A percentile compares a stretch with the other conserved stretches of the same genome.
Evolutionary conservation across 2,797 vertebrate genomes (phyloP).

Genomic region (Enteromius mattozi): DNA sequence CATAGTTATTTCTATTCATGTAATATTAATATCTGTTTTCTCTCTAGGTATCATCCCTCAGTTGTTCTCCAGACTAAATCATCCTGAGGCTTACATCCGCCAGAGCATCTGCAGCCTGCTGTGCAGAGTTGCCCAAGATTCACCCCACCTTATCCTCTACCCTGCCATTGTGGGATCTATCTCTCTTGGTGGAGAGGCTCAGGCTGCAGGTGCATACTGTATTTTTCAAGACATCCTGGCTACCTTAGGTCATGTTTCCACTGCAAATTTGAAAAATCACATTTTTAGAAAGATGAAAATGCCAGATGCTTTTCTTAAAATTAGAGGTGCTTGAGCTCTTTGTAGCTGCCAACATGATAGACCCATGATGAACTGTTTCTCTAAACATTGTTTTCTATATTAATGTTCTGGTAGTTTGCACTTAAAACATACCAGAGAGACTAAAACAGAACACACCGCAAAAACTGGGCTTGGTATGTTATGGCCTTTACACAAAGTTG

Average conservation of each 20-base stretch:
- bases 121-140: slow-evolving; percentile 96
- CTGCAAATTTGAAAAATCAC: no score
- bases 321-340: not conserved
- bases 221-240: not conserved
- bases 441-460: not conserved
- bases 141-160: slow-evolving; percentile 95
- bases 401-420: not conserved
- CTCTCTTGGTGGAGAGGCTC: slow-evolving; percentile 92
- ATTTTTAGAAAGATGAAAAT: not conserved
- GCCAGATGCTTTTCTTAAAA: not conserved
- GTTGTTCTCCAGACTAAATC: slow-evolving; percentile 96
- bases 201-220: slow-evolving; percentile 83
- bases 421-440: not conserved
- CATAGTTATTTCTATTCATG: not conserved
- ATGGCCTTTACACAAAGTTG: not conserved
- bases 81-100: slow-evolving; percentile 95
- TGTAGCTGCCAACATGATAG: not conserved
- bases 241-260: not conserved
- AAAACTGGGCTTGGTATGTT: not conserved
- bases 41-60: slow-evolving; percentile 94
- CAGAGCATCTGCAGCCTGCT: slow-evolving; percentile 97
- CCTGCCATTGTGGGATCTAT: slow-evolving; percentile 98
- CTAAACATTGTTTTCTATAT: not conserved
- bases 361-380: not conserved
- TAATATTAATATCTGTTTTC: not conserved